A percentile compares a stretch with the other conserved stretches of the same genome.
Conservation (phyloP, 2,113 vertebrate genomes). For the Eulacestoma nigropectus region DNA sequence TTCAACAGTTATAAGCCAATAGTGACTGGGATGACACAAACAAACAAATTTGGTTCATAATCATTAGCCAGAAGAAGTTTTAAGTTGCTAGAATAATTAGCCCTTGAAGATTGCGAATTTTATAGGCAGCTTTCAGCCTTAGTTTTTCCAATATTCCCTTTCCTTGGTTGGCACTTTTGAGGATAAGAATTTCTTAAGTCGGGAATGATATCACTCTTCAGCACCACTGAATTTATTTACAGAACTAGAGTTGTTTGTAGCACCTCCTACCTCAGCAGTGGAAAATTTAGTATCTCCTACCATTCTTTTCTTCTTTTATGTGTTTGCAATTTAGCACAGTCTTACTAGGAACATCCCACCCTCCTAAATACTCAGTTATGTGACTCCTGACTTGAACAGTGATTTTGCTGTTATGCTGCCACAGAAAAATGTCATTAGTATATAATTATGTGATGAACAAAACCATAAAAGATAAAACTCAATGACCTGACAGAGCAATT, state of each 20-base stretch:
- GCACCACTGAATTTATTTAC: background rate
- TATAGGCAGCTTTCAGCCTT: background rate
- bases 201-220: background rate
- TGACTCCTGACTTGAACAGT: background rate
- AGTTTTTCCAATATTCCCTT: background rate
- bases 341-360: background rate
- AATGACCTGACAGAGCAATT: background rate
- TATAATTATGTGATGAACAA: background rate
- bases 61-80: constrained; percentile 1
- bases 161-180: background rate
- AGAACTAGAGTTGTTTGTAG: background rate
- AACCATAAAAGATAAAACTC: background rate
- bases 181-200: background rate
- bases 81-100: background rate
- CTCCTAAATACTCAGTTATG: background rate
- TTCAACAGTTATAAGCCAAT: background rate
- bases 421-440: background rate
- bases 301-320: background rate
- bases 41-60: background rate
- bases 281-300: background rate
- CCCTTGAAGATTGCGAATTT: background rate
- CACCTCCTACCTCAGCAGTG: background rate
- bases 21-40: background rate
- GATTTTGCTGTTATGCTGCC: background rate
- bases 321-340: background rate